Evolutionary conservation across 1,140 invertebrate genomes (phyloP).

Genomic region (Hylaeus volcanicus): DNA sequence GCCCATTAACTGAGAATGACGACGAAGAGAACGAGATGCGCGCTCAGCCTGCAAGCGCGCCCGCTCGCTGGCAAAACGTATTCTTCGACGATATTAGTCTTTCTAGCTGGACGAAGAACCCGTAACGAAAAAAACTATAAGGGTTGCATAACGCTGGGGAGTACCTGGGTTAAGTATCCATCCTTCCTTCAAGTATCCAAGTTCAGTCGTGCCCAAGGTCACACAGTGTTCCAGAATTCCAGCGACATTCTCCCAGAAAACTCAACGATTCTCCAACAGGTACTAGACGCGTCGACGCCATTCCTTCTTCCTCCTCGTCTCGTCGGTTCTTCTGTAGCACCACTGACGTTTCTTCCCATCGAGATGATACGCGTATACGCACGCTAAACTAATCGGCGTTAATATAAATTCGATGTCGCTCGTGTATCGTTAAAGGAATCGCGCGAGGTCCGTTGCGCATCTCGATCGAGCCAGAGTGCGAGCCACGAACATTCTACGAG

Average conservation of each 20-base stretch:
- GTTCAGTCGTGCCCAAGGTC: too few relatives aligned
- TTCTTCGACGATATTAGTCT: slow-evolving; percentile 8
- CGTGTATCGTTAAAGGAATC: background rate
- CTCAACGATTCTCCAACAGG: background rate
- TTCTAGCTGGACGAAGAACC: background rate
- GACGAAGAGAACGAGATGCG: slow-evolving; percentile 1
- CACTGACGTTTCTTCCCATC: background rate
- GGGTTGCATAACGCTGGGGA: too few relatives aligned
- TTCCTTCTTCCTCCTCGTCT: background rate
- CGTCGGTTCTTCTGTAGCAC: slow-evolving; percentile 24
- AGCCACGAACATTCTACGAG: background rate
- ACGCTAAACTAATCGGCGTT: slow-evolving; percentile 18
- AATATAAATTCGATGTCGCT: slow-evolving; percentile 18
- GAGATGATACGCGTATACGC: background rate
- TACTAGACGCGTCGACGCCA: background rate
- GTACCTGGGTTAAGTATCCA: too few relatives aligned
- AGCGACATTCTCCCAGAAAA: slow-evolving; percentile 12
- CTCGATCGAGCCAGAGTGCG: too few relatives aligned
- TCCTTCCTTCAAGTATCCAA: too few relatives aligned
- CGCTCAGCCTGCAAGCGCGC: slow-evolving; percentile 57
- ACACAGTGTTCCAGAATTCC: too few relatives aligned
- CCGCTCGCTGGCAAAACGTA: slow-evolving; percentile 21
- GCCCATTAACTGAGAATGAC: background rate
- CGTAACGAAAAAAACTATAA: background rate
- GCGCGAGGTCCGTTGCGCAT: background rate